Evolutionary conservation across 2,797 vertebrate species (phyloP).

Genomic region (Aotus griseimembra): DNA sequence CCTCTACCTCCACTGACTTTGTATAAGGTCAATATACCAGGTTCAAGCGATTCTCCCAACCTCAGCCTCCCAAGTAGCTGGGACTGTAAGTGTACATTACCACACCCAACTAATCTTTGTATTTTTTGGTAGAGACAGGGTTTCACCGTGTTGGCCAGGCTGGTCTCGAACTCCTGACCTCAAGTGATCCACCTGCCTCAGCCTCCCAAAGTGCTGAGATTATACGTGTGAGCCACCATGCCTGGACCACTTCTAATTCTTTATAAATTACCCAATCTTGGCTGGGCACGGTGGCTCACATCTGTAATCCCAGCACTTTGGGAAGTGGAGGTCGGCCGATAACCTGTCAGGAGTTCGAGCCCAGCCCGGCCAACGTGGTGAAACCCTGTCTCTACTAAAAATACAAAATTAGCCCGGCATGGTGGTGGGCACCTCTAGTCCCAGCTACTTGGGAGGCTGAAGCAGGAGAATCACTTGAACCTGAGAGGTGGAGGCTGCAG

Average conservation of each 20-base stretch:
- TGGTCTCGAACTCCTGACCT: background rate
- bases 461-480: background rate
- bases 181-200: background rate
- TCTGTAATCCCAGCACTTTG: background rate
- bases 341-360: background rate
- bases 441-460: background rate
- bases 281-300: background rate
- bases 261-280: background rate
- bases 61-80: background rate
- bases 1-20: too few species aligned
- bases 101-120: background rate
- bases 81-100: background rate
- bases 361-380: background rate
- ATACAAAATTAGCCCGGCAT: background rate
- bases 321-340: background rate
- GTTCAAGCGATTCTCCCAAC: background rate
- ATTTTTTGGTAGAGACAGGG: background rate
- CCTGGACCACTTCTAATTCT: background rate
- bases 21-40: too few species aligned
- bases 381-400: background rate
- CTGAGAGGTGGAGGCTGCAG: background rate
- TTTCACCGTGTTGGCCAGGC: background rate
- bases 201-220: background rate
- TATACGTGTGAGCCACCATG: background rate
- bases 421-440: background rate